A percentile compares a stretch with the other conserved stretches of the same genome.
These are phyloP conservation scores for Torymus aiolomorphi DNA, from an alignment of 2,888 invertebrate genomes.

Conservation along the genomic window DNA sequence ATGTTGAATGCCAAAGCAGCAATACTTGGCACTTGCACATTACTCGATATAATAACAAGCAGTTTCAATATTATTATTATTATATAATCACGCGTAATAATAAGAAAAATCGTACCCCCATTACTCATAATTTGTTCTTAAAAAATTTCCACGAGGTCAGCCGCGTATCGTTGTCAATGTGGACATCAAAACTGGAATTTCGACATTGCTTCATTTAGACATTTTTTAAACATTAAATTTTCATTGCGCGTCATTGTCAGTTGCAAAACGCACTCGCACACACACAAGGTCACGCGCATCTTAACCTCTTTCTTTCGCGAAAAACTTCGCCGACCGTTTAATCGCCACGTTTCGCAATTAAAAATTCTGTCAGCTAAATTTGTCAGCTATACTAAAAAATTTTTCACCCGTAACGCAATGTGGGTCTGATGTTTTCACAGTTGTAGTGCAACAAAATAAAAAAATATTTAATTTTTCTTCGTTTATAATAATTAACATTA, in stretches of 20 bases:
- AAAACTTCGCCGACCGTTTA: background rate
- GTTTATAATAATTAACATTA: no score
- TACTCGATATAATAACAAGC: no score
- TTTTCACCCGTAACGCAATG: no score
- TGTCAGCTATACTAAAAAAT: no score
- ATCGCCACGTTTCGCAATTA: no score
- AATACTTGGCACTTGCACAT: background rate
- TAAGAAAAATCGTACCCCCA: background rate
- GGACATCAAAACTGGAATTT: conserved; percentile 1
- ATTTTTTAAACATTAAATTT: background rate
- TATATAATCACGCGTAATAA: background rate
- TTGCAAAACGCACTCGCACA: background rate
- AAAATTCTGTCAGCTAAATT: no score
- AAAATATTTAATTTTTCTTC: no score
- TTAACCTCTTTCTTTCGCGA: conserved; percentile 6
- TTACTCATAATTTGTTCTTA: conserved; percentile 9
- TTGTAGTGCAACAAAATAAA: no score
- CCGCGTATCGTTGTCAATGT: background rate
- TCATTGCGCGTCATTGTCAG: background rate
- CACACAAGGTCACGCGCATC: conserved; percentile 19
- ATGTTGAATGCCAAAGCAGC: background rate
- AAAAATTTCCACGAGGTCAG: conserved; percentile 27
- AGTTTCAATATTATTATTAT: no score
- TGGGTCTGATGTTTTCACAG: no score
- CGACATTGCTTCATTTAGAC: background rate